phyloP scores from a whole-genome alignment of 2,113 vertebrate species.

The Actinemys pallida region DNA sequence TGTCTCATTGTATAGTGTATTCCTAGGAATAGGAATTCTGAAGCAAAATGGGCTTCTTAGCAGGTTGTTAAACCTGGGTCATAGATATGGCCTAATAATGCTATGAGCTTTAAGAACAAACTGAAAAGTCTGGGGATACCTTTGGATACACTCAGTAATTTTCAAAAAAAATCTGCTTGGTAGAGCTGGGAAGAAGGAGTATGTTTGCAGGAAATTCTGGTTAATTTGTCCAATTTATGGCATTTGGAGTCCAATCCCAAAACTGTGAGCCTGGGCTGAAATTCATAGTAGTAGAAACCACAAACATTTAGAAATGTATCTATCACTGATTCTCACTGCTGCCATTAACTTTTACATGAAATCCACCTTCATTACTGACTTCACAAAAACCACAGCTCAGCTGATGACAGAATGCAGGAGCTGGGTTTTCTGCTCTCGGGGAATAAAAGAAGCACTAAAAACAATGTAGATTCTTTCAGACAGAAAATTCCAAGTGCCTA shows the following conservation, averaged over 20 bases:
- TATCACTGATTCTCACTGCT: slow-evolving; percentile 28
- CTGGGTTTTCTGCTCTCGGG: slow-evolving; percentile 54
- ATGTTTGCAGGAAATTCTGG: background rate
- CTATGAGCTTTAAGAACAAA: background rate
- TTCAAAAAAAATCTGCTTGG: background rate
- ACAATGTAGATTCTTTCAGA: background rate
- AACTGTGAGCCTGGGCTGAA: background rate
- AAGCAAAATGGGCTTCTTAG: background rate
- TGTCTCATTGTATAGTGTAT: background rate
- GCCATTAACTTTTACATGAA: slow-evolving; percentile 62
- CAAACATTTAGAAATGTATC: slow-evolving; percentile 40
- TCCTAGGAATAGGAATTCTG: background rate
- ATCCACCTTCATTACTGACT: slow-evolving; percentile 35
- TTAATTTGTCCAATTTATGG: slow-evolving; percentile 10
- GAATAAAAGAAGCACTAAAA: slow-evolving; percentile 40
- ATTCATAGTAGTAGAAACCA: too few relatives aligned
- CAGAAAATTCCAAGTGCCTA: background rate
- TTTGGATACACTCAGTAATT: background rate
- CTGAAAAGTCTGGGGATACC: background rate
- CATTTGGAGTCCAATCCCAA: slow-evolving; percentile 16
- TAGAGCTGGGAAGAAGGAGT: background rate
- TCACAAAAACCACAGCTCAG: slow-evolving; percentile 53
- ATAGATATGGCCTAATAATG: background rate
- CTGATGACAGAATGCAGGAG: slow-evolving; percentile 34
- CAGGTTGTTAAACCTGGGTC: background rate